Evolutionary conservation across 37 sponge, comb jelly and placozoan species (phyloP).

Genomic region (Diacarnus erythraeanus): DNA sequence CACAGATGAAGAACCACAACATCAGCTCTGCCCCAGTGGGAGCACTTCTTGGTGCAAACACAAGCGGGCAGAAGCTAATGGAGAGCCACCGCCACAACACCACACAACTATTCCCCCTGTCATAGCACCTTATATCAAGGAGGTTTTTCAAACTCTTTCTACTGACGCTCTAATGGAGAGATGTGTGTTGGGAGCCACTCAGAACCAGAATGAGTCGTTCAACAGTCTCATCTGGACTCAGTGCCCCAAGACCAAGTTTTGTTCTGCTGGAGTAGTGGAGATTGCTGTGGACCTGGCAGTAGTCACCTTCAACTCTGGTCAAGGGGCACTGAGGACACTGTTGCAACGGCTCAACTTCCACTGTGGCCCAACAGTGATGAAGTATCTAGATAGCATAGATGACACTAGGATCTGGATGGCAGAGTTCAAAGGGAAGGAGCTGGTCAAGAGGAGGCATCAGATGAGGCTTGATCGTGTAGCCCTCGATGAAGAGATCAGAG

Average conservation of each 20-base stretch:
- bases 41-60: neutral
- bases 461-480: neutral
- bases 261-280: neutral
- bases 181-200: constrained; percentile 9
- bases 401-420: constrained; percentile 1
- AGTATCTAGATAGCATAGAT: neutral
- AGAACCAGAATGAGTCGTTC: constrained; percentile 23
- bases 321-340: neutral
- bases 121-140: neutral
- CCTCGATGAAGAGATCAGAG: neutral
- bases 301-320: constrained; percentile 6
- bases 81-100: neutral
- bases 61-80: neutral
- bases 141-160: neutral
- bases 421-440: neutral
- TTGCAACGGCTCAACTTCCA: neutral
- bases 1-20: neutral
- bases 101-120: constrained; percentile 3
- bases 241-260: neutral
- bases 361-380: neutral
- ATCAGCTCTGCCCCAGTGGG: neutral
- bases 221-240: constrained; percentile 4
- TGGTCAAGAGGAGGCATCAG: constrained; percentile 1
- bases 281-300: neutral
- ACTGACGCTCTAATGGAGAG: neutral